Percentiles rank a stretch among this genome's conserved stretches.
These are phyloP conservation scores for Leucoraja erinaceus DNA, from an alignment of 2,113 vertebrate species.

Conservation along the genomic window DNA sequence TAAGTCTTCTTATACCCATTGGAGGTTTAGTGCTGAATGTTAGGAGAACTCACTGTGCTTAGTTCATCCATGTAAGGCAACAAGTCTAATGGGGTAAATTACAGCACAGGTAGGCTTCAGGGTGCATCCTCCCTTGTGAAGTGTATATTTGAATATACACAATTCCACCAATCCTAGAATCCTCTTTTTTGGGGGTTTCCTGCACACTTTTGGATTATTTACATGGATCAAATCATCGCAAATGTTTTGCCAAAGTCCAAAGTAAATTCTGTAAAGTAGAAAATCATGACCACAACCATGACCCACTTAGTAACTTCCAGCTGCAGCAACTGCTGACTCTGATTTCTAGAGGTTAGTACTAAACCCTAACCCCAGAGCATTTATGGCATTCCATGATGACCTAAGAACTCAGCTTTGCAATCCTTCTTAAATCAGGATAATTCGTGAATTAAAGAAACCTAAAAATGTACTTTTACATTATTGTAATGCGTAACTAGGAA, in stretches of 20 bases:
- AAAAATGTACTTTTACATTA: background rate
- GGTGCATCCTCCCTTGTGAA: background rate
- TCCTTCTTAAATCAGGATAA: background rate
- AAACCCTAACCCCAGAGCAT: background rate
- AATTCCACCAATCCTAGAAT: background rate
- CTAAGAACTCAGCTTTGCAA: background rate
- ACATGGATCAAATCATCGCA: background rate
- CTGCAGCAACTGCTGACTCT: background rate
- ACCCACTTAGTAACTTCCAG: background rate
- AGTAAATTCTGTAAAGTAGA: background rate
- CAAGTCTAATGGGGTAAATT: background rate
- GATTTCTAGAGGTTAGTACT: background rate
- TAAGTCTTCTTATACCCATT: background rate
- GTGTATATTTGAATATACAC: background rate
- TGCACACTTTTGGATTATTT: background rate
- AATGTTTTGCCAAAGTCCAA: background rate
- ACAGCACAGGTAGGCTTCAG: background rate
- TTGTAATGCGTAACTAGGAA: background rate
- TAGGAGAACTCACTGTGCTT: background rate
- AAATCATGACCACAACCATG: background rate
- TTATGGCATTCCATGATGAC: background rate
- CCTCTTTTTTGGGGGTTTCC: background rate
- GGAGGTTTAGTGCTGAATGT: background rate
- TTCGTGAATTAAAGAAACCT: background rate
- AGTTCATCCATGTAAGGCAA: background rate